These are phyloP conservation scores for Glossophaga mutica DNA, from an alignment of 2,797 vertebrate species.

Conservation along the genomic window DNA sequence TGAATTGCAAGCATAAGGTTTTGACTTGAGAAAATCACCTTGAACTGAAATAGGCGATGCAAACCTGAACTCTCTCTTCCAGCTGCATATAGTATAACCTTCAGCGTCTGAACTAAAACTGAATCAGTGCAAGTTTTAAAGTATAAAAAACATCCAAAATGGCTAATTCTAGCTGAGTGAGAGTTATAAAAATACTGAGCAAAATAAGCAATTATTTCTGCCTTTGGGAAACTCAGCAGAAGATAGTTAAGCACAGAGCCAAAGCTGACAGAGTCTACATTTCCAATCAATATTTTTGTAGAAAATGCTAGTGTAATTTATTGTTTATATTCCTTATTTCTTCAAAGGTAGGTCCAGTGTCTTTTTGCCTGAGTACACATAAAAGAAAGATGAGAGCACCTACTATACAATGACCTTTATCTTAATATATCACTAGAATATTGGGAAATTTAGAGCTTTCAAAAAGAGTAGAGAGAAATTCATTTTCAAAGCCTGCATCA, in stretches of 20 bases:
- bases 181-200: constrained; percentile 50
- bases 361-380: constrained; percentile 16
- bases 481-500: constrained; percentile 31
- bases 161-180: constrained; percentile 27
- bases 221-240: constrained; percentile 33
- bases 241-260: background rate
- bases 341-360: constrained; percentile 24
- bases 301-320: constrained; percentile 32
- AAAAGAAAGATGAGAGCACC: constrained; percentile 48
- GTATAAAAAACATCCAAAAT: constrained; percentile 44
- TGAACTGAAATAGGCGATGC: constrained; percentile 31
- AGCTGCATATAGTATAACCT: constrained; percentile 18
- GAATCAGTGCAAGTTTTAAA: constrained; percentile 43
- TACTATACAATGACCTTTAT: constrained; percentile 53
- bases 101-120: constrained; percentile 53
- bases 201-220: constrained; percentile 54
- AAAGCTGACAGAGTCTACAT: background rate
- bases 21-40: constrained; percentile 23
- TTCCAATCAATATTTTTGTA: constrained; percentile 16
- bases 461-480: background rate
- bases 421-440: constrained; percentile 46
- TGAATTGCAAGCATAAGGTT: background rate
- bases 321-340: constrained; percentile 40
- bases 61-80: constrained; percentile 26
- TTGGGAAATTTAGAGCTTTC: constrained; percentile 45